These are phyloP conservation scores for Odocoileus hemionus DNA, from an alignment of 2,113 vertebrate species.

Conservation along the genomic window DNA sequence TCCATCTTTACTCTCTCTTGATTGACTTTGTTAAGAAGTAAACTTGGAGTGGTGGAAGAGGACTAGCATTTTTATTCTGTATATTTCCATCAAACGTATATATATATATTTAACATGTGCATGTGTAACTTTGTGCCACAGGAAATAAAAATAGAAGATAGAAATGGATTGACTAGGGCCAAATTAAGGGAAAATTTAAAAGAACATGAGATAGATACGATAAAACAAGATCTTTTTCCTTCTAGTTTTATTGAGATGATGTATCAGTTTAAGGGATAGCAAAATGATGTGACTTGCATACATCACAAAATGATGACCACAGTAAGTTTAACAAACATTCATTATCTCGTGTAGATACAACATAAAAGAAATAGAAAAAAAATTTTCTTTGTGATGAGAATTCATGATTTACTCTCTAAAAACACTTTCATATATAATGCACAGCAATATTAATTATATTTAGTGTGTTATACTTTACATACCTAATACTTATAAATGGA, in stretches of 20 bases:
- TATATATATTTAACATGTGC: background rate
- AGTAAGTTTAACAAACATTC: background rate
- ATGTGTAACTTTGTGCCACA: background rate
- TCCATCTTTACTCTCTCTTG: background rate
- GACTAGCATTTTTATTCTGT: background rate
- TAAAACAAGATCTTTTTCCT: background rate
- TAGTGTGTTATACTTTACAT: background rate
- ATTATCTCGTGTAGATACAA: background rate
- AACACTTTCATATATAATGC: background rate
- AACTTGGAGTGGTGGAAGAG: background rate
- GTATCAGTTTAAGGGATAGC: background rate
- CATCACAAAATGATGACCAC: background rate
- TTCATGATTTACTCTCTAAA: background rate
- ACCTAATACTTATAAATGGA: background rate
- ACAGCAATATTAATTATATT: background rate
- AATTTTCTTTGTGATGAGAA: background rate
- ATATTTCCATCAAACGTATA: background rate
- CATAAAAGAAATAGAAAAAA: background rate
- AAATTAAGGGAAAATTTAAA: background rate
- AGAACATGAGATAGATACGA: background rate
- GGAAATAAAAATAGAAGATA: background rate
- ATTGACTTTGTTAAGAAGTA: background rate
- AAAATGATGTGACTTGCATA: background rate
- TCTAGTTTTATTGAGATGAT: background rate
- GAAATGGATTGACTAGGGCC: background rate